Evolutionary conservation across 1,140 invertebrate species (phyloP).

Genomic region (Apis laboriosa): DNA sequence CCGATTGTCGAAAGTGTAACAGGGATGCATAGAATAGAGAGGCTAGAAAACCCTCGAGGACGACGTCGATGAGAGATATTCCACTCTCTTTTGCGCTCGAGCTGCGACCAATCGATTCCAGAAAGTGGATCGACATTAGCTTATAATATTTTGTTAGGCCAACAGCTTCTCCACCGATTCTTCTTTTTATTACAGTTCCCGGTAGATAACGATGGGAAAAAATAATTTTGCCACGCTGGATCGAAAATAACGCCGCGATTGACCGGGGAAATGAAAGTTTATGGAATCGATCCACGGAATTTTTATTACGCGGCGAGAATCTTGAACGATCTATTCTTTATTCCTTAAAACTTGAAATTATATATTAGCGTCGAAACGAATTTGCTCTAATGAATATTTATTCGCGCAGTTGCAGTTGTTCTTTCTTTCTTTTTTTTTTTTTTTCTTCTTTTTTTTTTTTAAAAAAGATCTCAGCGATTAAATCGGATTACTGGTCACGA

Average conservation of each 20-base stretch:
- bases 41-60: not conserved
- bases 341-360: not conserved
- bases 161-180: not conserved
- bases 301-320: slow-evolving; percentile 26
- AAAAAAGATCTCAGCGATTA: not conserved
- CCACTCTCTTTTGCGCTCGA: not conserved
- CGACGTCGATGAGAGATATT: not conserved
- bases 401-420: not conserved
- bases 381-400: not conserved
- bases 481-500: not conserved
- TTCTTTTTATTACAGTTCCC: not conserved
- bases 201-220: not conserved
- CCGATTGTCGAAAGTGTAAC: not conserved
- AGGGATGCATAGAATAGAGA: not conserved
- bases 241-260: not conserved
- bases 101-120: slow-evolving; percentile 9
- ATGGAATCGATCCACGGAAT: not conserved
- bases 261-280: not conserved
- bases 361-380: not conserved
- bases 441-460: not conserved
- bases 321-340: not conserved
- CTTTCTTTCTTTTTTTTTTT: not conserved
- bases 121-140: not conserved
- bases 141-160: not conserved
- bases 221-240: not conserved